phyloP scores from a whole-genome alignment of 2,797 vertebrate species.

The Macropodus opercularis region DNA sequence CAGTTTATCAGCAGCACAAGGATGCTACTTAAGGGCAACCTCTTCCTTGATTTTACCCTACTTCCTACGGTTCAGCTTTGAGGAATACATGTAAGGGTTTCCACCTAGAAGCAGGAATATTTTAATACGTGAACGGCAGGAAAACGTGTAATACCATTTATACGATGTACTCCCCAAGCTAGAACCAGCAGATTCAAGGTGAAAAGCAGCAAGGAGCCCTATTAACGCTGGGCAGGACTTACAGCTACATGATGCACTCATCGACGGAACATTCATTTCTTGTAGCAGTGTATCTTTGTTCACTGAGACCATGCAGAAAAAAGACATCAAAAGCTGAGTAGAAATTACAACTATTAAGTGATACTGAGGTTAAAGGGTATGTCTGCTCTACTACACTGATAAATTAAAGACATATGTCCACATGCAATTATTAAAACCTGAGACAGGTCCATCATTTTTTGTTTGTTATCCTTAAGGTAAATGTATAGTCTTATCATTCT shows the following conservation, averaged over 20 bases:
- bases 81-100: too few relatives aligned
- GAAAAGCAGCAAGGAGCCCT: too few relatives aligned
- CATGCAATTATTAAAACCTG: constrained; percentile 36
- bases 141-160: too few relatives aligned
- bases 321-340: constrained; percentile 38
- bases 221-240: constrained; percentile 23
- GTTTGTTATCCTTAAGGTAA: constrained; percentile 8
- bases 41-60: too few relatives aligned
- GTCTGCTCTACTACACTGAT: constrained; percentile 44
- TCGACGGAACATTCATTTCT: constrained; percentile 17
- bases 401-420: constrained; percentile 22
- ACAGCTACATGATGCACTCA: constrained; percentile 61
- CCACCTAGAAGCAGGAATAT: too few relatives aligned
- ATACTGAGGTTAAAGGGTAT: constrained; percentile 42
- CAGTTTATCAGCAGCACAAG: constrained; percentile 36
- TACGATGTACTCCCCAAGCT: too few relatives aligned
- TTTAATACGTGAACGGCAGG: too few relatives aligned
- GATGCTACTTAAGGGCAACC: constrained; percentile 37
- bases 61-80: too few relatives aligned
- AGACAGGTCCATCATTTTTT: neutral
- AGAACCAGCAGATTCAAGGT: too few relatives aligned
- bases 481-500: constrained; percentile 24
- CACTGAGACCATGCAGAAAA: constrained; percentile 65
- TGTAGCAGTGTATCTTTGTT: constrained; percentile 26
- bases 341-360: constrained; percentile 22